Evolutionary conservation across 2,888 invertebrate genomes (phyloP), one percentile per base, ranked within the genome.

Genomic region (Dinocampus coccinellae): DNA sequence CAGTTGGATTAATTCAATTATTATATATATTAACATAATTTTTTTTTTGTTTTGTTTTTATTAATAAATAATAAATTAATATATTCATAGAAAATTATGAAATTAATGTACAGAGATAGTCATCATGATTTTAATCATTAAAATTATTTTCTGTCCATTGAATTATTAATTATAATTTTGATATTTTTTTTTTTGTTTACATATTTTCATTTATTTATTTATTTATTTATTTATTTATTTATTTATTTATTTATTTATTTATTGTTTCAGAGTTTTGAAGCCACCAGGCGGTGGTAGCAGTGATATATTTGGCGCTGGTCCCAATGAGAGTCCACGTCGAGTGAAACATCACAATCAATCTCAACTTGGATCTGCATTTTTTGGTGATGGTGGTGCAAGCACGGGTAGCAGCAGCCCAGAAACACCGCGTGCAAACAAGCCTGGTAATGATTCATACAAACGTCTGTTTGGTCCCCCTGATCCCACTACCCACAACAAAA

Each of bases 201-300:
- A 29, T 29, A 29, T 29, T 7, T 4, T n/a, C 7, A 29, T 4
- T 4, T 29, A 29, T 4, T 4, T 4, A 29, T 20, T 20, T 9
- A 24, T 26, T 22, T 24, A 53, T 10, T 13, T n/a, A 16, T 29
- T 62, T 4, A 39, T 39, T 39, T 11, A 24, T 36, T 20, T 16
- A 61, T 10, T 20, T 39, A n/a, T 24, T 20, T 6, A 29, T 33
- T 33, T 9, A 60, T 34, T 60, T 26, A 33, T 52, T 11, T 47
- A 4, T 77, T 79, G 79, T 89, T 88, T 2, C 84, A 92, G 92
- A 88, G 91, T 92, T 72, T 83, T 91, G 83, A 91, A 91, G 84
- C 91, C 91, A 76, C 91, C 91, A 78, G 91, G 91, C 76, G 91
- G 91, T 78, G 91, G 90, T n/a, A 90, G 90, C 79, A 90, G 90